Evolutionary conservation across 2,888 invertebrate species (phyloP).

Genomic region (Ectemnius lituratus): DNA sequence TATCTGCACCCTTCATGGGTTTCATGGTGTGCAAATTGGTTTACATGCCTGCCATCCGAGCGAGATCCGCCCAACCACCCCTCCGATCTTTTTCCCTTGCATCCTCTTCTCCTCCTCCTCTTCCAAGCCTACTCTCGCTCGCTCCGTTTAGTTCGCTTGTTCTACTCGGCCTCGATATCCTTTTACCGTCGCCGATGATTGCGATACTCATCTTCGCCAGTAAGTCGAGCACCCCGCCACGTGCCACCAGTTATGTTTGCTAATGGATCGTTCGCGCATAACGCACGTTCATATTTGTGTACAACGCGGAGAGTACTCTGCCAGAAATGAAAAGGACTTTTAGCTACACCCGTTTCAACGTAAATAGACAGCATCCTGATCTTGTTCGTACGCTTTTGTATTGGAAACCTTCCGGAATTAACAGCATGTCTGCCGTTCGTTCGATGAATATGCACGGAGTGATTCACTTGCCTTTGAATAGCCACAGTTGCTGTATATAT

Average conservation of each 20-base stretch:
- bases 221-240: slow-evolving; percentile 5
- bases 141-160: no score
- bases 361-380: no score
- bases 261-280: slow-evolving; percentile 4
- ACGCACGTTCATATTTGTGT: background rate
- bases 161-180: background rate
- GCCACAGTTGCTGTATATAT: no score
- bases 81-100: no score
- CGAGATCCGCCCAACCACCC: no score
- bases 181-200: background rate
- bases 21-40: slow-evolving; percentile 77
- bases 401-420: no score
- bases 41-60: slow-evolving; percentile 65
- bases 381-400: no score
- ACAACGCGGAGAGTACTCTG: background rate
- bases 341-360: no score
- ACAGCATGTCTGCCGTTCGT: no score
- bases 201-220: slow-evolving; percentile 6
- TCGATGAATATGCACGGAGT: no score
- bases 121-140: background rate
- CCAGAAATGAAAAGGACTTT: background rate
- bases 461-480: no score
- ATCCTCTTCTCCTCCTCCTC: background rate
- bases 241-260: slow-evolving; percentile 6
- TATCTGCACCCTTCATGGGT: slow-evolving; percentile 69